These are phyloP conservation scores for Excalfactoria chinensis DNA, from an alignment of 2,113 vertebrate genomes.

Conservation along the genomic window DNA sequence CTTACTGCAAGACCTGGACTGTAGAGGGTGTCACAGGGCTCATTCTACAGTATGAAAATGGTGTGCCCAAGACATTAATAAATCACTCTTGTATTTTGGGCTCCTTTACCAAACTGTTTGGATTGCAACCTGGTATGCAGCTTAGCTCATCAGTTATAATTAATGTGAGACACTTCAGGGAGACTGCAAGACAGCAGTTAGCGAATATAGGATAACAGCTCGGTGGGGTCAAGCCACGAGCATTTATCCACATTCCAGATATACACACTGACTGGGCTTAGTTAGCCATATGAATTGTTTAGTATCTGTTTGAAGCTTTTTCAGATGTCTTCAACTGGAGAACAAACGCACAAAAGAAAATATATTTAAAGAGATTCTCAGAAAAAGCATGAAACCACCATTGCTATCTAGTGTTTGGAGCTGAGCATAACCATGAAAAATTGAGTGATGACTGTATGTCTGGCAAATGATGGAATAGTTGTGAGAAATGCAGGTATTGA, in stretches of 20 bases:
- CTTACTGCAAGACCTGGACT: background rate
- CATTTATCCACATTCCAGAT: background rate
- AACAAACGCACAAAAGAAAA: background rate
- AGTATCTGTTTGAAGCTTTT: background rate
- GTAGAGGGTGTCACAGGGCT: background rate
- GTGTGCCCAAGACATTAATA: fast-evolving
- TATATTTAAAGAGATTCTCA: background rate
- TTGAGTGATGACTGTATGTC: background rate
- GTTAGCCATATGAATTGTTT: background rate
- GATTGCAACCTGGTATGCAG: background rate
- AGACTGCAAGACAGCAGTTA: background rate
- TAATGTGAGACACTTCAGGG: background rate
- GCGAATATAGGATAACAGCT: background rate
- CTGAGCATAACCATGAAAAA: background rate
- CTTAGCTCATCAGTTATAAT: background rate
- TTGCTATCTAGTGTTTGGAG: background rate
- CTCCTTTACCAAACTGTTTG: background rate
- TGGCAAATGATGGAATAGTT: background rate
- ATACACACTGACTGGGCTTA: background rate
- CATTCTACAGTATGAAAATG: background rate
- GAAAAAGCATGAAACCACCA: background rate
- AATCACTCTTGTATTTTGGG: background rate
- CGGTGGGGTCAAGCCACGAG: background rate
- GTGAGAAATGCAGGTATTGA: background rate
- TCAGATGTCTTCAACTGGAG: background rate